Conservation (phyloP, 2,797 vertebrate species). For the Megaceryle alcyon region DNA sequence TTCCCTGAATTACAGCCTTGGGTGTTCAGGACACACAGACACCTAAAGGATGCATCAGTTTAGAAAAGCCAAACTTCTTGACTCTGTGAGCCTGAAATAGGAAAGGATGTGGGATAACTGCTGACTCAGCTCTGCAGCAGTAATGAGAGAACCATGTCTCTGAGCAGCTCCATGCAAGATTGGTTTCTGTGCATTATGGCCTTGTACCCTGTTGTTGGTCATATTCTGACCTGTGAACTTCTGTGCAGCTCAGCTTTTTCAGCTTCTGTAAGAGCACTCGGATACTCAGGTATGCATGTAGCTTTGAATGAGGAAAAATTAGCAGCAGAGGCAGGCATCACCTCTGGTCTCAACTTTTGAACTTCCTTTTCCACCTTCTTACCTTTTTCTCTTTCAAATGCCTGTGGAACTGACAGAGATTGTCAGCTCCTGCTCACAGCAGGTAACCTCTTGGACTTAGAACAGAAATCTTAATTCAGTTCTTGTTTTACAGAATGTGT, state of each 20-base stretch:
- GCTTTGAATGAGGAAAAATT: neutral
- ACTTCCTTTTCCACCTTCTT: neutral
- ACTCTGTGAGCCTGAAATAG: neutral
- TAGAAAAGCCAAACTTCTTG: neutral
- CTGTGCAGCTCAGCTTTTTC: neutral
- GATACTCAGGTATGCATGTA: neutral
- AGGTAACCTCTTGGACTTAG: neutral
- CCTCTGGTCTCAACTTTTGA: neutral
- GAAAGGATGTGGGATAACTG: neutral
- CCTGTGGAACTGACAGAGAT: neutral
- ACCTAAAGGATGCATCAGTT: neutral
- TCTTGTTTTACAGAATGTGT: slow-evolving; percentile 11
- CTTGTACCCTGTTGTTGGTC: neutral
- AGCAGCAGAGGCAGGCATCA: neutral
- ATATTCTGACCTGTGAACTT: neutral
- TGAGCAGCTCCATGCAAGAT: neutral
- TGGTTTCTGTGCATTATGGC: neutral
- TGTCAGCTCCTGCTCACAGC: neutral
- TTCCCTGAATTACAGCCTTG: neutral
- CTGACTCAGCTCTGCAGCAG: neutral
- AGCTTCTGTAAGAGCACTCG: neutral
- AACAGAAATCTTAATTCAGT: slow-evolving; percentile 1
- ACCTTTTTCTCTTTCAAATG: neutral
- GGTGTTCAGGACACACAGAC: neutral
- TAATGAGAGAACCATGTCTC: neutral